Conservation (phyloP, 2,797 vertebrate genomes). For the Trachurus trachurus region DNA sequence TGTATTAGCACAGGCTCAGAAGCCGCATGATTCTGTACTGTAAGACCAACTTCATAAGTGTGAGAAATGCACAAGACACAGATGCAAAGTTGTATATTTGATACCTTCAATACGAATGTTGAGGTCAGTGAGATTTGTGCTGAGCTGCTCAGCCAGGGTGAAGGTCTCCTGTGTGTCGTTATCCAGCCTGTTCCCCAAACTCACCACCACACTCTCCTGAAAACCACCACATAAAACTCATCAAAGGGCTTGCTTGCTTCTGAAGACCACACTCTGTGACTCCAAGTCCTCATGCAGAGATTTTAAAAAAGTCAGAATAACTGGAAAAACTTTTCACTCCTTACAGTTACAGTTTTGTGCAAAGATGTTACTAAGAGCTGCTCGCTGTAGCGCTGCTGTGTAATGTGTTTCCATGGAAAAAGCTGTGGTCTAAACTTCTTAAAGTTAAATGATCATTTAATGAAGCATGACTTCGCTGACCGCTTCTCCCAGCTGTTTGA, state of each 20-base stretch:
- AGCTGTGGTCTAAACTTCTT: background rate
- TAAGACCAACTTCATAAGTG: background rate
- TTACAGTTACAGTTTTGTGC: too few relatives aligned
- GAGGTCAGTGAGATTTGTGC: constrained; percentile 86
- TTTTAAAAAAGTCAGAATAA: background rate
- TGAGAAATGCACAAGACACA: background rate
- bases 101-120: constrained; percentile 92
- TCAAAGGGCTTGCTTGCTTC: constrained; percentile 6
- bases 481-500: constrained; percentile 84
- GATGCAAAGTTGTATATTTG: background rate
- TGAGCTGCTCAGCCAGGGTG: constrained; percentile 88
- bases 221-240: constrained; percentile 66
- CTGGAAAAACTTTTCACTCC: background rate
- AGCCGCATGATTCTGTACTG: too few relatives aligned
- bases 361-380: background rate
- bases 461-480: constrained; percentile 73
- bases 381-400: background rate
- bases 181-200: constrained; percentile 82
- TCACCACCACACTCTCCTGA: constrained; percentile 86
- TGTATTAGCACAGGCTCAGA: too few relatives aligned
- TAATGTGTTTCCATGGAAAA: background rate
- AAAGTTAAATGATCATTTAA: constrained; percentile 3
- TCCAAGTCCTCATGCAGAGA: background rate
- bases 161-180: constrained; percentile 86
- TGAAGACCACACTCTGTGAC: background rate